These are phyloP conservation scores for Peromyscus attwateri DNA, from an alignment of 2,797 vertebrate species.

Conservation along the genomic window DNA sequence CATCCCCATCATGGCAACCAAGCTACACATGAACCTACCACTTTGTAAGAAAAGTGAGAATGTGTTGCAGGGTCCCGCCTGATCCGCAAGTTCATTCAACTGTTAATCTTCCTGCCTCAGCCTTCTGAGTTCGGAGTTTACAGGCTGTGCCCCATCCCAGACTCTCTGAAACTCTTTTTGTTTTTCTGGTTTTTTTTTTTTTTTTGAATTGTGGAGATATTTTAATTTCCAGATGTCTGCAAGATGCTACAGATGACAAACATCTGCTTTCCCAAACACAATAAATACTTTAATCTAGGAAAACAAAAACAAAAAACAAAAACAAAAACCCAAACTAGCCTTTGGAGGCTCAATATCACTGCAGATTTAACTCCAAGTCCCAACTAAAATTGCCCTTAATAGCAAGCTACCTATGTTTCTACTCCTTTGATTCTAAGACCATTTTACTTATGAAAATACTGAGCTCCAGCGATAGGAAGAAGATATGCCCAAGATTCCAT, in stretches of 20 bases:
- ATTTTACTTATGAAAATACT: slow-evolving; percentile 35
- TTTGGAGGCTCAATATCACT: background rate
- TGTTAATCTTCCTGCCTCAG: background rate
- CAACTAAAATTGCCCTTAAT: background rate
- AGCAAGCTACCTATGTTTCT: background rate
- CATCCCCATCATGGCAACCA: background rate
- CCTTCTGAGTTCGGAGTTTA: background rate
- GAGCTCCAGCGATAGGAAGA: slow-evolving; percentile 13
- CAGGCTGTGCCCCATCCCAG: background rate
- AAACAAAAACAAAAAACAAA: too few relatives aligned
- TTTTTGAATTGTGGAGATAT: background rate
- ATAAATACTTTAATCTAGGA: background rate
- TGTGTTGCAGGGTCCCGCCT: background rate
- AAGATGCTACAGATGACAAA: background rate
- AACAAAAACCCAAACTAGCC: too few relatives aligned
- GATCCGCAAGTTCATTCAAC: background rate
- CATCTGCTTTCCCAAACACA: background rate
- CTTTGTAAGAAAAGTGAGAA: background rate
- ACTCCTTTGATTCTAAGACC: background rate
- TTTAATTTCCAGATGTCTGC: background rate
- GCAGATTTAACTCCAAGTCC: background rate
- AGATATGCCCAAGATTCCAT: background rate
- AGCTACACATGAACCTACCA: background rate
- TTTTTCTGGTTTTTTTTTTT: too few relatives aligned
- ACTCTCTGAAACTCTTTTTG: background rate